Base-by-base conservation (phyloP, 2,113 vertebrate species). In the Vicugna pacos region DNA sequence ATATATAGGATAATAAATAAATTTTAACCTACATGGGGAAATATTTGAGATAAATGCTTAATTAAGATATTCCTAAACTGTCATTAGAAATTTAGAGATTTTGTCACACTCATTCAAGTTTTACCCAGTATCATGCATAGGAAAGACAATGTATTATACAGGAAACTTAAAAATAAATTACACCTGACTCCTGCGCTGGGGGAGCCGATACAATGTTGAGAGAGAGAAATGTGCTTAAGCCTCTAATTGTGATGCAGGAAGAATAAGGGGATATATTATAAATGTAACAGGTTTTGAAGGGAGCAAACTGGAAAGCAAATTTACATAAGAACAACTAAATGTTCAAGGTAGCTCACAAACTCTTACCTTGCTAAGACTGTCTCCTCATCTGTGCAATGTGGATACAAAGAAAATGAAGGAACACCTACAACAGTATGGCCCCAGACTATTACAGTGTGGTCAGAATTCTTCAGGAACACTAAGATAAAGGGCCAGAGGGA, bases 341-440 rank as follows among this genome's bases (percentile, higher is more conserved):
- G 8, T 38, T 65, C 52, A 9, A 28, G 14, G 8, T 38, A 24
- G 8, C 1, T n/a, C 11, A 22, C 2, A 32, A 70, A 16, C 22
- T 65, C 26, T 58, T 50, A 32, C 35, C 52, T 73, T 26, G 46
- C 38, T 42, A 42, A 84, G 14, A 35, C 14, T 77, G 8, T 76
- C 3, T 73, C 13, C 12, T 67, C 28, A 81, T 77, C 35, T 32
- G 32, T 72, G 89, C 8, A 82, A 58, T 38, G 35, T 8, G 6
- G 6, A 60, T 79, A 73, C 86, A 28, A 48, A 77, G 0, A 60
- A 48, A 58, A 64, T 54, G 20, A 72, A 10, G 5, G n/a, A 28
- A 2, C 1, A 52, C 0, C 35, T 83, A 38, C 48, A 32, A 30
- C 1, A 64, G 10, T 24, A 3, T 79, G 17, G 20, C 2, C 0